Evolutionary conservation across 2,888 invertebrate species (phyloP).

Genomic region (Acanthosepion esculentum): DNA sequence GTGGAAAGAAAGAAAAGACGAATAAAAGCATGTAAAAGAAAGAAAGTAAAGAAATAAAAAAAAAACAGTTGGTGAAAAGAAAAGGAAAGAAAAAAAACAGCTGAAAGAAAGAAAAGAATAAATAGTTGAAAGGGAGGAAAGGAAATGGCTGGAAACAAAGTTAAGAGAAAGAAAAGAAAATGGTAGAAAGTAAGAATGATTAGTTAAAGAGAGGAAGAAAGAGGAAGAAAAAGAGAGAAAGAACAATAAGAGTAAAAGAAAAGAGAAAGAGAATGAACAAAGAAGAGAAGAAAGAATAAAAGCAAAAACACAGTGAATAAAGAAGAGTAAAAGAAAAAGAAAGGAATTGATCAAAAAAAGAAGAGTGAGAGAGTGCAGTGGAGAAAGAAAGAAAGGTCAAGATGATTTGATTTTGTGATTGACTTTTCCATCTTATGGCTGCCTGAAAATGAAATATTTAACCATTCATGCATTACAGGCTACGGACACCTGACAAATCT

Average conservation of each 20-base stretch:
- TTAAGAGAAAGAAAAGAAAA: background rate
- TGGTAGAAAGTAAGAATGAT: background rate
- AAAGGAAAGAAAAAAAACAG: background rate
- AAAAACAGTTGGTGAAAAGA: background rate
- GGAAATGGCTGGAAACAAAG: accelerated
- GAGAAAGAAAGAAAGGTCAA: background rate
- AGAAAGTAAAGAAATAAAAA: background rate
- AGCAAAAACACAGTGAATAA: background rate
- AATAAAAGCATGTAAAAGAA: background rate
- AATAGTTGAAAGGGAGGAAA: background rate
- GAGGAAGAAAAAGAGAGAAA: background rate
- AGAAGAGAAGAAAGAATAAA: background rate
- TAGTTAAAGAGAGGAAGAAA: background rate
- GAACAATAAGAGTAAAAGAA: background rate
- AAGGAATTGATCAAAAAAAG: background rate
- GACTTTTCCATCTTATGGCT: background rate
- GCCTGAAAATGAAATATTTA: constrained; percentile 33
- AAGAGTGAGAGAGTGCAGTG: background rate
- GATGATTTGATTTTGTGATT: background rate
- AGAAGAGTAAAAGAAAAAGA: background rate
- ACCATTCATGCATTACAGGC: background rate
- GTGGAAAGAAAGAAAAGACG: background rate
- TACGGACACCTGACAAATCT: constrained; percentile 13
- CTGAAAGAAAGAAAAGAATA: background rate
- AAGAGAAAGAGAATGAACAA: background rate